Base-by-base conservation (phyloP, 2,797 vertebrate species). In the Siniperca obscura region DNA sequence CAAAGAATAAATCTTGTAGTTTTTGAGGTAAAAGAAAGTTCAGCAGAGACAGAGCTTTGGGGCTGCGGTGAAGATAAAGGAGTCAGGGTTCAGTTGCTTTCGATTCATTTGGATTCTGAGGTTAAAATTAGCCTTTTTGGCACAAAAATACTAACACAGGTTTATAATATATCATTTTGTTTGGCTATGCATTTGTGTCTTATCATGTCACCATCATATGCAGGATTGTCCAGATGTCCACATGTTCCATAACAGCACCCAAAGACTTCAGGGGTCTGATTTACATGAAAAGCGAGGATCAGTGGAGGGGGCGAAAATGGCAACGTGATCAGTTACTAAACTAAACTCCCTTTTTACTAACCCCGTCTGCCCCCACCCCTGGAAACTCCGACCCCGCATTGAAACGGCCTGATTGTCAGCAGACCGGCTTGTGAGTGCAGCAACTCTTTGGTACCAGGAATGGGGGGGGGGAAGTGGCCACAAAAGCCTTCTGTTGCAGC, bases 401-500 rank as follows among this genome's bases (percentile, higher is more conserved):
- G 89, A 95, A 95, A 94, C 70, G 61, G 85, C 40, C 82, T 78
- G 91, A 94, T 93, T 93, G 93, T 94, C 90, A 91, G 78, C 72
- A 90, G 90, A 67, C 70, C 22, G 57, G 70, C 65, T 77, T 82
- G 86, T 74, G 85, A 90, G 86, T 78, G 76, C 84, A 83, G 86
- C 80, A 79, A 86, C 82, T 83, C 91, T 94, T 89, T 94, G 91
- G 92, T 89, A 91, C 46, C 53, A 75, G 69, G 59, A 27, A 16
- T 25, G 34, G 60, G 34, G 38, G 34, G 7, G 36, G 62, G 82
- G 85, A 78, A 46, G 77, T 12, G 55, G 76, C 75, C 81, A 96
- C 95, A 96, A 96, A 94, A 94, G 90, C 86, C 89, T 90, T 94
- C 95, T 96, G 95, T 96, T 90, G 89, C 74, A 81, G 87, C 59